Conservation (phyloP, 2,113 vertebrate species). For the Ammodytes dubius region DNA sequence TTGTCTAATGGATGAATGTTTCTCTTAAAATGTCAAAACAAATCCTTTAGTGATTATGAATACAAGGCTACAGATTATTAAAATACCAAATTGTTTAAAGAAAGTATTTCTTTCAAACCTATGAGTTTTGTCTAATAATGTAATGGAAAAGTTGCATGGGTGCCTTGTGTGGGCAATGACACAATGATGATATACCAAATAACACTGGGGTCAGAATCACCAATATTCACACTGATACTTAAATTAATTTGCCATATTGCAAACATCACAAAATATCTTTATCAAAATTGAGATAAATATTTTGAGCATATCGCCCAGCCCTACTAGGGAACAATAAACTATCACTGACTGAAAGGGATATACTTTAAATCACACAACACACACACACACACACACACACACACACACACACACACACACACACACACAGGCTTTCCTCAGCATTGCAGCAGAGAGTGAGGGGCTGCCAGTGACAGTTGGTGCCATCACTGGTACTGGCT, state of each 20-base stretch:
- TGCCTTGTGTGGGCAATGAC: neutral
- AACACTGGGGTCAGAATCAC: neutral
- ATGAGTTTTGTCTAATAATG: too few relatives aligned
- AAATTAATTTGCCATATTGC: neutral
- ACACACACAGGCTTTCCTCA: conserved; percentile 37
- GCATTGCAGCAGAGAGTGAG: conserved; percentile 49
- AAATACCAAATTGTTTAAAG: too few relatives aligned
- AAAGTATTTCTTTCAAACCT: too few relatives aligned
- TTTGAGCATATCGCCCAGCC: neutral
- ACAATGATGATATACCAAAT: neutral
- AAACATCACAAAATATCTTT: neutral
- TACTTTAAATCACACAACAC: conserved; percentile 38
- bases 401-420: conserved; percentile 13
- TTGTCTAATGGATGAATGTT: too few relatives aligned
- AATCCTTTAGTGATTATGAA: too few relatives aligned
- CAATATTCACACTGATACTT: neutral
- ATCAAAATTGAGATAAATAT: neutral
- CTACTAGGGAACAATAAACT: conserved; percentile 6
- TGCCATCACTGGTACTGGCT: conserved; percentile 77
- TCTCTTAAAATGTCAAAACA: too few relatives aligned
- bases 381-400: conserved; percentile 27
- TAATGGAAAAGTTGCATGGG: too few relatives aligned
- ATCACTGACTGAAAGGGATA: conserved; percentile 14
- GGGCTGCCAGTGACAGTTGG: conserved; percentile 80
- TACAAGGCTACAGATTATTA: too few relatives aligned